phyloP scores from a whole-genome alignment of 2,797 vertebrate species.

The Syngnathus acus region DNA sequence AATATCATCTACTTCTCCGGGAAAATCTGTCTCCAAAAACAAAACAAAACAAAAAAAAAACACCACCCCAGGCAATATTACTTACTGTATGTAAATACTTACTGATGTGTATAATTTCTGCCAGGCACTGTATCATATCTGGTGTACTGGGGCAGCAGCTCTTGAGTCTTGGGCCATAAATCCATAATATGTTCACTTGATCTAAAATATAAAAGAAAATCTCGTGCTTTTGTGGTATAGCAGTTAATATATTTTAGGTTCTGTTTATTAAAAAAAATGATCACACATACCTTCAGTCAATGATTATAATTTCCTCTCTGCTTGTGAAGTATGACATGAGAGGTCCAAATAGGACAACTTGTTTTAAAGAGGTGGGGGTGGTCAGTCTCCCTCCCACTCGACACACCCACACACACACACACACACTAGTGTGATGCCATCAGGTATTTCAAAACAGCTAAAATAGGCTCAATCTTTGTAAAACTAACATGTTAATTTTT shows the following conservation, averaged over 20 bases:
- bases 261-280: neutral
- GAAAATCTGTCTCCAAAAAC: neutral
- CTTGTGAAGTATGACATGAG: constrained; percentile 25
- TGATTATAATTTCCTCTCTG: constrained; percentile 22
- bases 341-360: constrained; percentile 44
- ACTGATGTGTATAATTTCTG: constrained; percentile 55
- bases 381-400: constrained; percentile 47
- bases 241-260: neutral
- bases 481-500: neutral
- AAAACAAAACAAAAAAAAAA: neutral
- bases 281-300: constrained; percentile 38
- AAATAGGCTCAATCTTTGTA: neutral
- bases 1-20: neutral
- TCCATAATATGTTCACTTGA: constrained; percentile 50
- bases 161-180: constrained; percentile 55
- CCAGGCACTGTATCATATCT: constrained; percentile 61
- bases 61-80: neutral
- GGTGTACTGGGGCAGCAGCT: constrained; percentile 42
- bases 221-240: neutral
- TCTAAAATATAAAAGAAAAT: neutral
- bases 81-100: constrained; percentile 20
- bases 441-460: constrained; percentile 7
- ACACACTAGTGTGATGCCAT: constrained; percentile 17
- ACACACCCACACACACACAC: constrained; percentile 19
- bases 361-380: constrained; percentile 55